phyloP scores from a whole-genome alignment of 1,140 invertebrate species.

The Leptinotarsa defecta region DNA sequence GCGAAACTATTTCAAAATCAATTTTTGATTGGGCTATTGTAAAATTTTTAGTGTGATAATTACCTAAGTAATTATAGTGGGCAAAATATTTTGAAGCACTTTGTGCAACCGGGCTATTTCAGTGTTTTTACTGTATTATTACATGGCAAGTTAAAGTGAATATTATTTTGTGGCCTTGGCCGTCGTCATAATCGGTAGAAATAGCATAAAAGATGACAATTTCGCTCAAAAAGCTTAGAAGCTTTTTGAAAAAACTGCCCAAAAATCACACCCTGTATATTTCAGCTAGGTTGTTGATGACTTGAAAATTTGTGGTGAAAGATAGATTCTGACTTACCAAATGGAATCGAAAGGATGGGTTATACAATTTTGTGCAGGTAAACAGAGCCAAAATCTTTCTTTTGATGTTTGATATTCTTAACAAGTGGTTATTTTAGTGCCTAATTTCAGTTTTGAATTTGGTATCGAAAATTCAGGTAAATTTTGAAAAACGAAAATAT shows the following conservation, averaged over 20 bases:
- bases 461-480: background rate
- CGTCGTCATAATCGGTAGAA: constrained; percentile 35
- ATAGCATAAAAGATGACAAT: constrained; percentile 43
- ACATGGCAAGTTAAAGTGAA: constrained; percentile 39
- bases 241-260: constrained; percentile 37
- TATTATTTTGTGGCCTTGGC: constrained; percentile 12
- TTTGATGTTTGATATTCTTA: background rate
- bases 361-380: background rate
- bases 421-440: background rate
- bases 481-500: constrained; percentile 11
- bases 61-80: constrained; percentile 49
- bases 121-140: constrained; percentile 46
- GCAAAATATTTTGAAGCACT: constrained; percentile 57
- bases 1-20: constrained; percentile 31
- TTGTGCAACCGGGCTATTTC: constrained; percentile 57
- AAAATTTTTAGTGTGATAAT: constrained; percentile 48
- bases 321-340: background rate
- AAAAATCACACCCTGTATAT: constrained; percentile 36
- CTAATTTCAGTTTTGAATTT: no score
- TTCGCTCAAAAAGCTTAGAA: constrained; percentile 30
- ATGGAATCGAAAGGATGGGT: background rate
- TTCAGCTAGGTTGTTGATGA: constrained; percentile 18
- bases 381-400: background rate
- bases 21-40: constrained; percentile 54
- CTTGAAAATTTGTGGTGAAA: background rate